Base-by-base conservation (phyloP, 2,113 vertebrate species). In the Ammodytes dubius region DNA sequence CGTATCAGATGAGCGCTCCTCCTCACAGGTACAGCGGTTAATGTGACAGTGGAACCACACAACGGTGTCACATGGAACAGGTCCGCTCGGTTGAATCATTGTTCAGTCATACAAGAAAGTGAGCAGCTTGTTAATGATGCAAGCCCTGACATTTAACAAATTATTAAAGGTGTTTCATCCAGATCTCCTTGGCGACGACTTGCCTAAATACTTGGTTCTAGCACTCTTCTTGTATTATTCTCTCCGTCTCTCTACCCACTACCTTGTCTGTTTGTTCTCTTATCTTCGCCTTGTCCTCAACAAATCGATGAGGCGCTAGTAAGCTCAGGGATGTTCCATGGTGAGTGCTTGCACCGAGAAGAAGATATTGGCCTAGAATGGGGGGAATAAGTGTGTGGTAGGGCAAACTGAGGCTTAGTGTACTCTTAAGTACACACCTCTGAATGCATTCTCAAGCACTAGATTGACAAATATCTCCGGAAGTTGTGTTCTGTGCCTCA, bases 211-310 rank as follows among this genome's bases (percentile, higher is more conserved):
- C 37, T 17, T 63, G 68, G 12, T 58, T 79, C 57, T 54, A 2
- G 49, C 46, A 57, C 11, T 67, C 63, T 42, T 54, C 74, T 70
- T 37, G 37, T 7, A 12, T 85, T 37, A 1, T 69, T 72, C 53
- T 42, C 76, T 37, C 40, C 19, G 40, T 46, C 1, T 19, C 78
- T 52, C 82, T 76, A 12, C 74, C 85, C 27, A 27, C 27, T 27
- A 27, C 27, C 27, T 27, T 27, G 27, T 27, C 27, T 78, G 74
- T 87, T 87, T 88, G 85, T 88, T 83, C 82, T 88, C 81, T 87
- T 92, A 90, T 92, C 92, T 89, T 27, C 70, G 74, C 47, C 82
- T 70, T 76, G 88, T 91, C 85, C 87, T 68, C 68, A 90, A 89
- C 85, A 0, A 85, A 93, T 93, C 89, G 71, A 90, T 91, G 91